Percentiles rank a stretch among this genome's conserved stretches.
Conservation (phyloP, 2,113 vertebrate species). For the Rissa tridactyla region DNA sequence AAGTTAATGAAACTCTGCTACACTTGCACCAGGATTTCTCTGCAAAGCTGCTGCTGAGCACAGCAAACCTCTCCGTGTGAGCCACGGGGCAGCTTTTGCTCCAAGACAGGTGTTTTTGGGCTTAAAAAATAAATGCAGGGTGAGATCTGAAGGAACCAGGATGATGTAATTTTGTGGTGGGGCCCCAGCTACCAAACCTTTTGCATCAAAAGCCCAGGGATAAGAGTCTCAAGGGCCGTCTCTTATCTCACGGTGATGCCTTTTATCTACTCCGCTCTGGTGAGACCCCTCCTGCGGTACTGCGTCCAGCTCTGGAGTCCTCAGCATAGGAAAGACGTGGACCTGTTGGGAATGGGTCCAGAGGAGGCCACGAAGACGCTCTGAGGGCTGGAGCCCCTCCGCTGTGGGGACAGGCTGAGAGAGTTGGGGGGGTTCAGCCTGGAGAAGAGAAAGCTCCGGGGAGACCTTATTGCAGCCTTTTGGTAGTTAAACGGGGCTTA, state of each 20-base stretch:
- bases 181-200: background rate
- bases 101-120: background rate
- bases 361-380: fast-evolving
- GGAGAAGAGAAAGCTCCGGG: background rate
- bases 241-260: background rate
- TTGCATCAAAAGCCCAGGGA: background rate
- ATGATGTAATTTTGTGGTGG: background rate
- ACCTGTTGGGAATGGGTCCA: fast-evolving
- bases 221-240: background rate
- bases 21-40: background rate
- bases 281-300: background rate
- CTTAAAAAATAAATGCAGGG: background rate
- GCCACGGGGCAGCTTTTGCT: background rate
- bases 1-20: background rate
- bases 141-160: background rate
- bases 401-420: background rate
- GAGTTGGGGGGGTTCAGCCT: background rate
- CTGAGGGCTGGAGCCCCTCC: fast-evolving
- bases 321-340: fast-evolving
- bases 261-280: background rate
- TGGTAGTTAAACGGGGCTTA: fast-evolving
- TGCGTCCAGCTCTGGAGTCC: background rate
- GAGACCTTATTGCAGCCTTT: fast-evolving
- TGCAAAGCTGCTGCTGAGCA: background rate
- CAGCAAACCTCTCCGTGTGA: background rate